Percentiles rank a stretch among this genome's conserved stretches.
phyloP scores from a whole-genome alignment of 2,888 invertebrate species.

The Spicauda simplicius region DNA sequence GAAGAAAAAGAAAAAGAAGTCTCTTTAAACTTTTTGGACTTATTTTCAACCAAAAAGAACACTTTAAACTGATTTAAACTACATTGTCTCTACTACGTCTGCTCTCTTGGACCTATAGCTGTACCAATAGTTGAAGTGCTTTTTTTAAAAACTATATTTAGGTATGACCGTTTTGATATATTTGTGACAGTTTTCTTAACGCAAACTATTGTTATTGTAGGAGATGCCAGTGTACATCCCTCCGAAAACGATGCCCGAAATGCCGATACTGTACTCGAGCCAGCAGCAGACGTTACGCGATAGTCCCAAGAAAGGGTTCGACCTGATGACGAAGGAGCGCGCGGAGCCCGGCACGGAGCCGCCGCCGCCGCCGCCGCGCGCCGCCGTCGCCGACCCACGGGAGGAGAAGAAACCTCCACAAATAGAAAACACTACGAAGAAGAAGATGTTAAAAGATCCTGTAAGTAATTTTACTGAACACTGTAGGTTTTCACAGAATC shows the following conservation, averaged over 20 bases:
- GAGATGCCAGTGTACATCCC: conserved; percentile 63
- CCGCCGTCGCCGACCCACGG: conserved; percentile 33
- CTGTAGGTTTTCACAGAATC: no score
- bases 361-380: conserved; percentile 41
- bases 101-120: no score
- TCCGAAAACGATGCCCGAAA: conserved; percentile 71
- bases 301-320: conserved; percentile 71
- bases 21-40: no score
- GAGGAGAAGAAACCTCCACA: conserved; percentile 33
- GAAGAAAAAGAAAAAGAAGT: no score
- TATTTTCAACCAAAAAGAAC: no score
- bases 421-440: conserved; percentile 46
- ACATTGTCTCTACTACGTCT: no score
- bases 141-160: no score
- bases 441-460: conserved; percentile 45
- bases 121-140: no score
- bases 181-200: no score
- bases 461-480: conserved; percentile 26
- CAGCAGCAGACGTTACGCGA: conserved; percentile 67
- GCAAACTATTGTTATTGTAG: conserved; percentile 44
- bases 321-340: conserved; percentile 45
- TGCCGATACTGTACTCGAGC: conserved; percentile 61
- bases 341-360: conserved; percentile 38
- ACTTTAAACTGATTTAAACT: no score
- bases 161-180: no score